Evolutionary conservation across 2,797 vertebrate species (phyloP), one percentile per base, ranked within the genome.

Genomic region (Apodemus agrarius): DNA sequence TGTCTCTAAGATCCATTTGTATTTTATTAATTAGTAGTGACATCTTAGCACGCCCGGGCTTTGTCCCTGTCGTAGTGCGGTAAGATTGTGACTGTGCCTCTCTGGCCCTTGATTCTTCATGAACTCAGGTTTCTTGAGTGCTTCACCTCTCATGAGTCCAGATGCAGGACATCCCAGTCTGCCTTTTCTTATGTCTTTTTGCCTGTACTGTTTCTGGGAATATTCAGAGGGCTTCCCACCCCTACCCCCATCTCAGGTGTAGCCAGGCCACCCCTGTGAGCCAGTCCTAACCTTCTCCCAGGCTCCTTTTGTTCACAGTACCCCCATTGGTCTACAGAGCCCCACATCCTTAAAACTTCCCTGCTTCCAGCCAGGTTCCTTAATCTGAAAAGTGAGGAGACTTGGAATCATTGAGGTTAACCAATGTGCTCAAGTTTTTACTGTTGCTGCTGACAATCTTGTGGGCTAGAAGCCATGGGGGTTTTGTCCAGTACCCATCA

Each of bases 271-370:
- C 75, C 26, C 43, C 24, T 29, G 74, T 29, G 22, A 43, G 74
- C 19, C 65, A 17, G 34, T 26, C 11, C 9, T 6, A 40, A 5
- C 59, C 65, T 52, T 52, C 52, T 49, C 52, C 57, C 9, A 6
- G 31, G 29, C 57, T 37, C 0, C 57, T n/a, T 9, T 40, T 57
- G 21, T 46, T 84, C 22, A 63, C 37, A 5, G 4, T 24, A 16
- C n/a, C n/a, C n/a, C n/a, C n/a, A n/a, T n/a, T 54, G 22, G 1
- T 57, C 24, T 81, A 17, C 14, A 2, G 22, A 31, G 2, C 2
- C 34, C 3, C 0, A 16, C 14, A 1, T 57, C 11, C 22, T 49
- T 52, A n/a, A 13, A 2, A 29, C 2, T 19, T 72, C 21, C 31
- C 43, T 43, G 0, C 40, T 83, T 7, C 5, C 34, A 17, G 61